phyloP scores from a whole-genome alignment of 2,797 vertebrate species.

The Tamandua tetradactyla region DNA sequence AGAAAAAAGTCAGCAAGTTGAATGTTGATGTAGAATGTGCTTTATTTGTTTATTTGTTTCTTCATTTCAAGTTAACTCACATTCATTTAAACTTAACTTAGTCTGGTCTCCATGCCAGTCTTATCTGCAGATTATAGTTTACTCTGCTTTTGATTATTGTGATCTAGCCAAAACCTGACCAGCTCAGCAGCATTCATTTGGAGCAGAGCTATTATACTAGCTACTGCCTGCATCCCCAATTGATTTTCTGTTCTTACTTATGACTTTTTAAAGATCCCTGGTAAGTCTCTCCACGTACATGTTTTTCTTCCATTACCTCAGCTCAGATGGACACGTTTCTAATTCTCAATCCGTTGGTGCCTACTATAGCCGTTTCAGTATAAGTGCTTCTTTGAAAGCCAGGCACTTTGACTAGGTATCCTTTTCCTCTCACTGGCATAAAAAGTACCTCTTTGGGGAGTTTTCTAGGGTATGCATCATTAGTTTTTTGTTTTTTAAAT shows the following conservation, averaged over 20 bases:
- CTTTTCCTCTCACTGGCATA: background rate
- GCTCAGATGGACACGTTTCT: background rate
- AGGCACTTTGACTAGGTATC: background rate
- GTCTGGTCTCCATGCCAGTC: background rate
- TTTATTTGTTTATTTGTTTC: background rate
- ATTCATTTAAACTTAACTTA: background rate
- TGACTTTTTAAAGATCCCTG: background rate
- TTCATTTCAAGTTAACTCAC: background rate
- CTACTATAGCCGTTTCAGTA: background rate
- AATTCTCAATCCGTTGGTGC: background rate
- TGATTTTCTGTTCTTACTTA: background rate
- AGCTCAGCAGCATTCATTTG: background rate
- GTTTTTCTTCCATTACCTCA: background rate
- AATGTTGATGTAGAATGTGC: background rate
- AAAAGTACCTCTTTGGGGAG: background rate
- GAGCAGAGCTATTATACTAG: background rate
- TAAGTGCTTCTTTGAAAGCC: background rate
- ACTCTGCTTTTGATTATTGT: background rate
- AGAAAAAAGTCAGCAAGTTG: background rate
- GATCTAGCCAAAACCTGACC: background rate
- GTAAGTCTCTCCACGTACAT: background rate
- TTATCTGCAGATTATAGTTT: background rate
- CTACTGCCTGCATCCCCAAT: background rate
- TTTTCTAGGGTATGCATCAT: background rate
- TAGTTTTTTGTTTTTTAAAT: conserved; percentile 19